Evolutionary conservation across 2,888 invertebrate genomes (phyloP).

Genomic region (Cryptocephalus moraei): DNA sequence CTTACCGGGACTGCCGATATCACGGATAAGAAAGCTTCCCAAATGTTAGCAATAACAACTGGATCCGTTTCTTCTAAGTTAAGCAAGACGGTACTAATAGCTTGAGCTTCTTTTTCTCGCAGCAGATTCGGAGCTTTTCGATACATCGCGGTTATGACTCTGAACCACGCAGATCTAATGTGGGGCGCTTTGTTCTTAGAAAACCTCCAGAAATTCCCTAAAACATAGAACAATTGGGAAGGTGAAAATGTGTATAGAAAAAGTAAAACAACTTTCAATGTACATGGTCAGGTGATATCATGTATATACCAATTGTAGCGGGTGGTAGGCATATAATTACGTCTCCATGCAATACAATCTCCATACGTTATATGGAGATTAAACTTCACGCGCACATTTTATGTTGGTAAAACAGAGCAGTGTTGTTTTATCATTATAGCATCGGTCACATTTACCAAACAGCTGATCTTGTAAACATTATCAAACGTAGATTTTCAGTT

Average conservation of each 20-base stretch:
- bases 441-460: too few species aligned
- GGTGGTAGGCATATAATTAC: too few species aligned
- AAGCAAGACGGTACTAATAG: conserved; percentile 49
- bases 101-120: conserved; percentile 43
- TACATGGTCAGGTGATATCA: too few species aligned
- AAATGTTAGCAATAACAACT: conserved; percentile 53
- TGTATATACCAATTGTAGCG: too few species aligned
- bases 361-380: too few species aligned
- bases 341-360: too few species aligned
- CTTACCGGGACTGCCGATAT: conserved; percentile 47
- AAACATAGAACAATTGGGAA: conserved; percentile 2
- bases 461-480: too few species aligned
- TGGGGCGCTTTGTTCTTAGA: conserved; percentile 45
- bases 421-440: too few species aligned
- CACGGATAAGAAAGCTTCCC: conserved; percentile 62
- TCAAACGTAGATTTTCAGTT: too few species aligned
- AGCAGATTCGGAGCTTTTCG: conserved; percentile 47
- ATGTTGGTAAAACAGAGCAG: too few species aligned
- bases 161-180: conserved; percentile 57
- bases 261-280: too few species aligned
- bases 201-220: conserved; percentile 59
- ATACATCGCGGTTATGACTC: conserved; percentile 49
- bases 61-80: conserved; percentile 62
- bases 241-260: not conserved
- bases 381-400: too few species aligned